Evolutionary conservation across 23 tunicate genomes (phyloP).

Genomic region (Aplidium turbinatum): DNA sequence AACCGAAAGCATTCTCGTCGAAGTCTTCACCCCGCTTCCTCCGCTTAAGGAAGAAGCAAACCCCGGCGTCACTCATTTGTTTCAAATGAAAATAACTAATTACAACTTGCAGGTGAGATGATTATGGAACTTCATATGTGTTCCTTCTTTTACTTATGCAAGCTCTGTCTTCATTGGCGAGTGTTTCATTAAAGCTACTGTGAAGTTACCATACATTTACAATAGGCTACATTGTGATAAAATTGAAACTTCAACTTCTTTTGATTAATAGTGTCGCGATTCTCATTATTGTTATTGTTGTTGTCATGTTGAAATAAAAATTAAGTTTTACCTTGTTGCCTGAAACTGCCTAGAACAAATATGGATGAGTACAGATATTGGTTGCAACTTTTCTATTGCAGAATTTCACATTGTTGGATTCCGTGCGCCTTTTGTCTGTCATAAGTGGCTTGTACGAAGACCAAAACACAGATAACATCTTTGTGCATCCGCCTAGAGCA

Average conservation of each 20-base stretch:
- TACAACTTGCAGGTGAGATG: conserved; percentile 59
- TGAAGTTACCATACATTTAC: too few species aligned
- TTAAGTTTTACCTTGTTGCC: too few species aligned
- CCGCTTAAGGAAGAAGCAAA: not conserved
- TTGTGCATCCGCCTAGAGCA: conserved; percentile 40
- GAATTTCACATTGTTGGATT: conserved; percentile 60
- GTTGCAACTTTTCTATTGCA: conserved; percentile 15
- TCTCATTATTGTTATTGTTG: too few species aligned
- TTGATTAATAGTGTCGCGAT: too few species aligned
- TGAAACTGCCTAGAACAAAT: too few species aligned
- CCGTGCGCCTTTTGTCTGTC: conserved; percentile 29
- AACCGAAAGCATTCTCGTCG: conserved; percentile 20
- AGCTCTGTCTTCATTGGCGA: too few species aligned
- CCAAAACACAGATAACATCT: conserved; percentile 15
- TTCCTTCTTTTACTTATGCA: too few species aligned
- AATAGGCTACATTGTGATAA: too few species aligned
- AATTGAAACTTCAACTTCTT: too few species aligned
- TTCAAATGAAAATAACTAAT: conserved; percentile 43
- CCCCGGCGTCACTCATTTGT: conserved; percentile 37
- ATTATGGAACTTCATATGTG: not conserved
- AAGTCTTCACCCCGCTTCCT: conserved; percentile 16
- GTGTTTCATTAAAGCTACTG: too few species aligned
- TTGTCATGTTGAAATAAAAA: too few species aligned
- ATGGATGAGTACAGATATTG: too few species aligned
- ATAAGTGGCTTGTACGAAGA: conserved; percentile 34